These are phyloP conservation scores for Pristionchus pacificus DNA, from an alignment of 1,140 invertebrate genomes.

Conservation along the genomic window DNA sequence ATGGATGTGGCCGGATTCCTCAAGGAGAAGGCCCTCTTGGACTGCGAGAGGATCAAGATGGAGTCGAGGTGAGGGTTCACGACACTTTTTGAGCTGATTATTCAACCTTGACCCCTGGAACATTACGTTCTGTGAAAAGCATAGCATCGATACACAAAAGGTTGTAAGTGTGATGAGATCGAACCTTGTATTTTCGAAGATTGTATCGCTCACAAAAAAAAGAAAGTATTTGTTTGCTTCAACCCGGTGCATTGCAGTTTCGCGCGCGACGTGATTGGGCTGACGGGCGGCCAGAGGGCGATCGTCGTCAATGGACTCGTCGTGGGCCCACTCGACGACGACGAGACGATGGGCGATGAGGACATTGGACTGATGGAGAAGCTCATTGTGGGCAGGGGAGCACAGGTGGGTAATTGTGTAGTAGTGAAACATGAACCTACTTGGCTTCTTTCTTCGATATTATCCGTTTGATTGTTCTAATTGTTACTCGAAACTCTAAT, in stretches of 20 bases:
- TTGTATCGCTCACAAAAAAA: too few relatives aligned
- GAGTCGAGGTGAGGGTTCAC: slow-evolving; percentile 28
- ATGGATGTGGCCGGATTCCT: slow-evolving; percentile 60
- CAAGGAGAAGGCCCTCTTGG: slow-evolving; percentile 51
- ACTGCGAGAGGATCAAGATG: slow-evolving; percentile 59
- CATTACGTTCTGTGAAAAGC: too few relatives aligned
- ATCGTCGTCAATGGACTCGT: slow-evolving; percentile 85
- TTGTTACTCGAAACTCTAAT: too few relatives aligned
- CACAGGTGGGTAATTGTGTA: slow-evolving; percentile 34
- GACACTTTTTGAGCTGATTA: too few relatives aligned
- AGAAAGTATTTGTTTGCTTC: too few relatives aligned
- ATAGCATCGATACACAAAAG: too few relatives aligned
- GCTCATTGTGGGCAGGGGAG: slow-evolving; percentile 61
- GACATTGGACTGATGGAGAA: slow-evolving; percentile 86
- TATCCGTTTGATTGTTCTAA: slow-evolving; percentile 1
- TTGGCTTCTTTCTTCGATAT: background rate
- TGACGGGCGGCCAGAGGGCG: slow-evolving; percentile 64
- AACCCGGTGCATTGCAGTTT: slow-evolving; percentile 24
- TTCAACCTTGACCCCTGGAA: too few relatives aligned
- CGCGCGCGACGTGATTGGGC: slow-evolving; percentile 38
- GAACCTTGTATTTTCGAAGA: too few relatives aligned
- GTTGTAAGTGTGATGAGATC: too few relatives aligned
- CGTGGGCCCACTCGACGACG: slow-evolving; percentile 73
- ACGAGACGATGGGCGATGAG: slow-evolving; percentile 78
- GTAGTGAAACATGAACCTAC: too few relatives aligned